Base-by-base conservation (phyloP, 2,113 vertebrate genomes). In the Chunga burmeisteri region DNA sequence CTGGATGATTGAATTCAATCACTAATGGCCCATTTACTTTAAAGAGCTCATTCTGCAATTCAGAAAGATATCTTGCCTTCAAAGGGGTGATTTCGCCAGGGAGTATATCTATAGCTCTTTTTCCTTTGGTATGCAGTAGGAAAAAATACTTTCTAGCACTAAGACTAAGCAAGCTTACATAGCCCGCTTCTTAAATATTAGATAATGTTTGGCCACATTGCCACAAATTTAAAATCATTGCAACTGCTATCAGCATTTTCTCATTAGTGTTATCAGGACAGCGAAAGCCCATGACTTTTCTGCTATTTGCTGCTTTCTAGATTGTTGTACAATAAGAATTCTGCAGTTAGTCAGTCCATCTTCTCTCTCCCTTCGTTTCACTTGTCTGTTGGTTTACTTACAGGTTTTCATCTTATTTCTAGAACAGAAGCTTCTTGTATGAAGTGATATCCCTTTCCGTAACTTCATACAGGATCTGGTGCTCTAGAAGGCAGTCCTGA, bases 21-120 rank as follows among this genome's bases (percentile, higher is more conserved):
- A 89, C 91, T 97, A 94, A 94, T 91, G 83, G 86, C 40, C 81
- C 72, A 87, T 93, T 96, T 95, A 72, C 52, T 81, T 91, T 89
- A 91, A 95, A 78, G 58, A 94, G 46, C 46, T 81, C 91, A 55
- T 95, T 94, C 86, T 94, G 86, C 70, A 93, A 79, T 89, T 89
- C 86, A 72, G 81, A 66, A 94, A 72, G 66, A 21, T 62, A 65
- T 91, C 81, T 90, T 95, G 36, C 58, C 66, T 96, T 91, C 93
- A 77, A 6, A 94, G 50, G 50, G 32, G 30, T 42, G 50, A 61
- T 86, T 95, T 94, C 94, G 20, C 40, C 42, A 55, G 46, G 32
- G 53, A 88, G 55, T 65, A 29, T 62, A 68, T 90, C n/a, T 61
- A 26, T 46, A 75, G 20, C 21, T 94, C 22, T 18, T 91, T 89